A percentile compares a stretch with the other conserved stretches of the same genome.
Conservation (phyloP, 2,113 vertebrate species). For the Ramphastos sulfuratus region DNA sequence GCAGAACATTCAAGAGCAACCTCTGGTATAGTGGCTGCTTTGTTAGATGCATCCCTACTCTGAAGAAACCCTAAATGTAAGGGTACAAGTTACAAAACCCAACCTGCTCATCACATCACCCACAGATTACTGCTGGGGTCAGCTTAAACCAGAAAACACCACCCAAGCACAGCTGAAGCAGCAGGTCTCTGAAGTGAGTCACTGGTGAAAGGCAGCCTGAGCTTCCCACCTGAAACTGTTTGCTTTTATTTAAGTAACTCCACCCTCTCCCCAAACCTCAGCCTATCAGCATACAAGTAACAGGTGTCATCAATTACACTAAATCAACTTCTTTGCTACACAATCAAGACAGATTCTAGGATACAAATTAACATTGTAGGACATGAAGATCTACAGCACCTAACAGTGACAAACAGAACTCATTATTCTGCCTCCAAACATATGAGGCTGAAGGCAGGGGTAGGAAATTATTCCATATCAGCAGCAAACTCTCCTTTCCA, state of each 20-base stretch:
- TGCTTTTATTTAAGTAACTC: not conserved
- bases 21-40: not conserved
- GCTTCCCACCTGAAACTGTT: not conserved
- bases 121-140: not conserved
- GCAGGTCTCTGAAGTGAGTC: not conserved
- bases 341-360: not conserved
- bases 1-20: not conserved
- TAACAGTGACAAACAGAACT: not conserved
- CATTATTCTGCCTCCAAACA: no score
- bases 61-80: not conserved
- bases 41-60: not conserved
- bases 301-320: not conserved
- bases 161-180: not conserved
- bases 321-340: not conserved
- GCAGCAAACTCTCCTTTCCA: not conserved
- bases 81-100: not conserved
- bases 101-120: not conserved
- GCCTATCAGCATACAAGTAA: accelerated
- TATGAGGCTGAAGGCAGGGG: not conserved
- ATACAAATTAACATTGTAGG: not conserved
- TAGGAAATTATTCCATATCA: not conserved
- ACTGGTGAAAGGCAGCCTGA: not conserved
- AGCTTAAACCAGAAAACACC: not conserved
- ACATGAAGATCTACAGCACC: not conserved
- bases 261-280: not conserved